phyloP scores from a whole-genome alignment of 2,888 invertebrate species.

The Rhingia rostrata region DNA sequence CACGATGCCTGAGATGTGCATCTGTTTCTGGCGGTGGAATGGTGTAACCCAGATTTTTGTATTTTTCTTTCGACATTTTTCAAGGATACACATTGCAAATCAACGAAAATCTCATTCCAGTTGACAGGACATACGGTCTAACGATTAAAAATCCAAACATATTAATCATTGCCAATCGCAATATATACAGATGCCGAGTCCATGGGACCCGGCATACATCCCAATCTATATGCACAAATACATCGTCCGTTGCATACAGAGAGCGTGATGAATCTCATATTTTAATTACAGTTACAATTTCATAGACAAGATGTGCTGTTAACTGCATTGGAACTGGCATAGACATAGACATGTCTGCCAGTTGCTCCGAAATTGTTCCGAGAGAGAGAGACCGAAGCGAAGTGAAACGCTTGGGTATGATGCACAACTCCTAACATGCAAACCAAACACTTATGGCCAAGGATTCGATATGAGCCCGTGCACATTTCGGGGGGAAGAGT shows the following conservation, averaged over 20 bases:
- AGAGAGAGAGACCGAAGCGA: conserved; percentile 23
- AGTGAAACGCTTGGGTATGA: conserved; percentile 35
- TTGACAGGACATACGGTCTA: conserved; percentile 22
- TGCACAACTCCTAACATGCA: conserved; percentile 69
- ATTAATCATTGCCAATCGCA: conserved; percentile 47
- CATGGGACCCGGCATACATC: conserved; percentile 1
- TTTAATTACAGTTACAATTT: conserved; percentile 75
- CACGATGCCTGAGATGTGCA: background rate
- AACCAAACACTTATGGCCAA: conserved; percentile 58
- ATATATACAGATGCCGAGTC: background rate
- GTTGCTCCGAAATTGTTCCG: conserved; percentile 51
- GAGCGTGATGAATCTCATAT: conserved; percentile 72
- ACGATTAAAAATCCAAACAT: conserved; percentile 40
- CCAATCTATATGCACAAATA: conserved; percentile 65
- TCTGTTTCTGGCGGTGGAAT: conserved; percentile 20
- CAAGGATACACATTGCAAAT: conserved; percentile 46
- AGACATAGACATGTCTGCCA: conserved; percentile 74
- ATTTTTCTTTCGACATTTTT: background rate
- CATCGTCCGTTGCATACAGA: conserved; percentile 39
- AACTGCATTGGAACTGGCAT: conserved; percentile 73
- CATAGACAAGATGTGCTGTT: conserved; percentile 74
- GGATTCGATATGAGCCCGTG: conserved; percentile 37
- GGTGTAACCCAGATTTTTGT: conserved; percentile 67
- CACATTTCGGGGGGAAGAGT: background rate
- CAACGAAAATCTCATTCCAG: conserved; percentile 28